Evolutionary conservation across 2,113 vertebrate genomes (phyloP).

Genomic region (Felis catus): F.catus_Fca126_mat1.0 CM031414.1:31556501-31557000

Average conservation of each 20-base stretch:
- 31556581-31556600: neutral
- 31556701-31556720: neutral
- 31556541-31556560: neutral
- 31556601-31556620: neutral
- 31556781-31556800: neutral
- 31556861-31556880: neutral
- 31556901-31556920: neutral
- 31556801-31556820: neutral
- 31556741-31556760: neutral
- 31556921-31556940: neutral
- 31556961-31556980: conserved; percentile 94
- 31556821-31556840: neutral
- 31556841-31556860: neutral
- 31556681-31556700: neutral
- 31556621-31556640: neutral
- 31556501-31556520: neutral
- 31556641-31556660: neutral
- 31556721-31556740: neutral
- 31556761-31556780: neutral
- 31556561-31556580: neutral
- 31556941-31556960: neutral
- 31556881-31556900: neutral
- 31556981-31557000: conserved; percentile 99
- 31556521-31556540: neutral
- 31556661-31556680: neutral